Evolutionary conservation across 1,140 invertebrate species (phyloP).

Genomic region (Trypoxylus dichotomus): DNA sequence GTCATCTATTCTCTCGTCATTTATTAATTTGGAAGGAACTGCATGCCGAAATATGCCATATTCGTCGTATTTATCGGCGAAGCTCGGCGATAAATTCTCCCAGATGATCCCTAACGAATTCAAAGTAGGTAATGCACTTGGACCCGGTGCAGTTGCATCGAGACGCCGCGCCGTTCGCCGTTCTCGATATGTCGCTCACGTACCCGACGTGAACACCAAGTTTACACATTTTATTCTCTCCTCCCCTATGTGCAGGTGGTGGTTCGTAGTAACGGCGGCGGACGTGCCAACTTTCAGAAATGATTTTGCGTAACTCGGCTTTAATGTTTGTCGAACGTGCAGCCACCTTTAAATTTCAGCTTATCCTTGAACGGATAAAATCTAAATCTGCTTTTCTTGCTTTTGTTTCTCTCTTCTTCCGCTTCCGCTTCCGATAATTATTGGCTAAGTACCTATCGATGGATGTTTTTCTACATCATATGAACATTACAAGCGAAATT

Average conservation of each 20-base stretch:
- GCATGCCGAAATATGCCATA: no score
- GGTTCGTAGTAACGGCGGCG: constrained; percentile 14
- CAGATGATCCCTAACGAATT: no score
- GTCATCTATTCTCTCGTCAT: no score
- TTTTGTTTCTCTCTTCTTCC: not conserved
- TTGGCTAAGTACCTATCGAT: not conserved
- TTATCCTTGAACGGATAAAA: constrained; percentile 4
- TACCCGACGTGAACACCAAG: constrained; percentile 10
- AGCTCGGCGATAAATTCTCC: no score
- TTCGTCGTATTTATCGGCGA: no score
- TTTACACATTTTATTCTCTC: constrained; percentile 14
- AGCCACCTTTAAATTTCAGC: constrained; percentile 16
- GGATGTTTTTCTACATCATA: not conserved
- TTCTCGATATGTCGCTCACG: constrained; percentile 8
- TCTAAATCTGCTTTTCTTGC: constrained; percentile 3
- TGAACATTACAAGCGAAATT: not conserved
- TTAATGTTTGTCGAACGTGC: constrained; percentile 39
- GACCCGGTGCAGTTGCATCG: not conserved
- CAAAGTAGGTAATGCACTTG: not conserved
- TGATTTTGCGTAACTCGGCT: constrained; percentile 39
- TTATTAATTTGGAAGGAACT: no score
- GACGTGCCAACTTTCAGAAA: constrained; percentile 39
- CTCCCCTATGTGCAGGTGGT: constrained; percentile 34
- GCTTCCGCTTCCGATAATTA: not conserved
- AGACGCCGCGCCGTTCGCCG: not conserved